Base-by-base conservation (phyloP, 2,888 invertebrate genomes). In the Colletes collaris region DNA sequence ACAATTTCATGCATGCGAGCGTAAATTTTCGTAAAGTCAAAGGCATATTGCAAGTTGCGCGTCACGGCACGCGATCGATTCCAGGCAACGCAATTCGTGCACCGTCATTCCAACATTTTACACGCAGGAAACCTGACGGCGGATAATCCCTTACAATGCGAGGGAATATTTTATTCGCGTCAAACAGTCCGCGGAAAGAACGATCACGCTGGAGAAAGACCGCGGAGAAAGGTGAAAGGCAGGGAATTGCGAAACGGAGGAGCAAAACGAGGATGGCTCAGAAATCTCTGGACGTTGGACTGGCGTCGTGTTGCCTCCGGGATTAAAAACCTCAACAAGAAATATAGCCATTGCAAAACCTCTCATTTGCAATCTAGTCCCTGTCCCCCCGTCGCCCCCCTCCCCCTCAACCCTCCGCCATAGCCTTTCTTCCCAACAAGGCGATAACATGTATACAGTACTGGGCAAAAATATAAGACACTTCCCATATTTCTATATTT, bases 251-350 rank as follows among this genome's bases (percentile, higher is more conserved):
- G 19, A 50, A 66, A 59, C 27, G 60, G 50, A 60, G 56, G 69
- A 56, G 74, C 70, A 52, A 63, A 80, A 76, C 76, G 70, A 74
- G 65, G 64, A 67, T 62, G 78, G 81, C 79, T 78, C 68, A 74
- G 76, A 67, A 76, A 81, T 71, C 80, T 72, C 79, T 79, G 83
- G 70, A 83, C 79, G 71, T 74, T 80, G 82, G 69, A 82, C 76
- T 65, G 83, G 83, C 86, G 86, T 87, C 87, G 84, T 84, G 87
- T 88, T 89, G 88, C 88, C 86, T 86, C 81, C 82, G 88, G 89
- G 89, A 90, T 91, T 90, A 89, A 90, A 91, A 91, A 88, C 87
- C 89, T 87, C 87, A 77, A 87, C 86, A 90, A 90, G 90, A 91
- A 91, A 91, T 90, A 89, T 86, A 88, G 89, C 86, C 81, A 84